Evolutionary conservation across 2,888 invertebrate species (phyloP).

Genomic region (Luperina testacea): DNA sequence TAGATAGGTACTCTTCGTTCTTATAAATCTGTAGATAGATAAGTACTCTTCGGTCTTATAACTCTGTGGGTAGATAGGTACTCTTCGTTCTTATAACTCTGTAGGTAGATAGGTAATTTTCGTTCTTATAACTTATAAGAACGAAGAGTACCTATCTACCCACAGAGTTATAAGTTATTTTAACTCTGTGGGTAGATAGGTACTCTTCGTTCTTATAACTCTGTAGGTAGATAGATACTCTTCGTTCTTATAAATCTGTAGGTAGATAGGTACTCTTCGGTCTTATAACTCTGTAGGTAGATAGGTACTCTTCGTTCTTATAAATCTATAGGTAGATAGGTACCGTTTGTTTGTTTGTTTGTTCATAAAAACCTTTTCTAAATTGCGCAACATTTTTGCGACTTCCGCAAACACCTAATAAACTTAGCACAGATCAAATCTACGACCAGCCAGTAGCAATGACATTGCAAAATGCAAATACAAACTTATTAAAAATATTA

Average conservation of each 20-base stretch:
- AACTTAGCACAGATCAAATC: not conserved
- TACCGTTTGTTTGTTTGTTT: too few relatives aligned
- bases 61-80: too few relatives aligned
- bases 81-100: not conserved
- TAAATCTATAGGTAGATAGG: not conserved
- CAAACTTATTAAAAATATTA: conserved; percentile 10
- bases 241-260: not conserved
- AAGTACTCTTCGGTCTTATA: not conserved
- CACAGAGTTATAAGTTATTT: too few relatives aligned
- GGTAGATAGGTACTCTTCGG: not conserved
- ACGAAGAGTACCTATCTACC: too few relatives aligned
- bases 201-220: not conserved
- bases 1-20: not conserved
- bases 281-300: not conserved
- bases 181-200: too few relatives aligned
- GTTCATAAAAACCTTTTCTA: not conserved
- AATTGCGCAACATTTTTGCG: not conserved
- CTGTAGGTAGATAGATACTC: not conserved
- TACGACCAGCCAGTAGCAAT: too few relatives aligned
- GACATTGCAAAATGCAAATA: not conserved
- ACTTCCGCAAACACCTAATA: not conserved
- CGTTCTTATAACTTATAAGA: not conserved
- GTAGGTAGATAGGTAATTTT: not conserved
- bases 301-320: not conserved
- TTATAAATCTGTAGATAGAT: not conserved